Conservation (phyloP, 2,797 vertebrate species). For the Phoeniculus purpureus region DNA sequence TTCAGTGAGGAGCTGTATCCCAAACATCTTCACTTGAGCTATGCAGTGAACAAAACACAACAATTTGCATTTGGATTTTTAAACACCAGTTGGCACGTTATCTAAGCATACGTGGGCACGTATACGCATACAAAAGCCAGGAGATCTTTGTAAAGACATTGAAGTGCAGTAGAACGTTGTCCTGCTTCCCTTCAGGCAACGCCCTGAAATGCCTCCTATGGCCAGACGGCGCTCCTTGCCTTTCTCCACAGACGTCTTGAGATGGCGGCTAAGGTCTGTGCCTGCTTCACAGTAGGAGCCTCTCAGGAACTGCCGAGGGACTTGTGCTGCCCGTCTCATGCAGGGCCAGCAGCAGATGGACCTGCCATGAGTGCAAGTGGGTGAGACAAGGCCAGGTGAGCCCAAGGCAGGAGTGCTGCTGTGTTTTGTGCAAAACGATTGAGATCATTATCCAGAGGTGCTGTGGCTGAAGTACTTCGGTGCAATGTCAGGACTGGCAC, state of each 20-base stretch:
- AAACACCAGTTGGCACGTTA: neutral
- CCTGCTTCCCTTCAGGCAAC: neutral
- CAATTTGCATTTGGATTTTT: neutral
- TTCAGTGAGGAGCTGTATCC: neutral
- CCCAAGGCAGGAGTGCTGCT: neutral
- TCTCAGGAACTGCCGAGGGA: rapidly evolving
- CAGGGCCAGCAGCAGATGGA: neutral
- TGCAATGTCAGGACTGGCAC: neutral
- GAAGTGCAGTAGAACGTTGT: neutral
- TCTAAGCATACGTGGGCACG: neutral
- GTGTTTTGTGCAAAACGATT: neutral
- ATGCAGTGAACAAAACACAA: neutral
- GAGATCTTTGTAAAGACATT: neutral
- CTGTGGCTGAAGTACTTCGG: neutral
- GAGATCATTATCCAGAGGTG: neutral
- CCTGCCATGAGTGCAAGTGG: rapidly evolving
- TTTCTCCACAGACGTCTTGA: neutral
- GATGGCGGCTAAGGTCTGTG: neutral
- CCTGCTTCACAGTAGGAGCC: neutral
- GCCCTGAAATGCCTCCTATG: neutral
- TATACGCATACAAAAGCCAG: neutral
- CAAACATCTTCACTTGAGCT: neutral
- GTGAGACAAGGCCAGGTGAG: neutral
- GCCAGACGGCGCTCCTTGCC: neutral
- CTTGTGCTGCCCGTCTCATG: neutral